Base-by-base conservation (phyloP, 2,113 vertebrate genomes). In the Oncorhynchus nerka region DNA sequence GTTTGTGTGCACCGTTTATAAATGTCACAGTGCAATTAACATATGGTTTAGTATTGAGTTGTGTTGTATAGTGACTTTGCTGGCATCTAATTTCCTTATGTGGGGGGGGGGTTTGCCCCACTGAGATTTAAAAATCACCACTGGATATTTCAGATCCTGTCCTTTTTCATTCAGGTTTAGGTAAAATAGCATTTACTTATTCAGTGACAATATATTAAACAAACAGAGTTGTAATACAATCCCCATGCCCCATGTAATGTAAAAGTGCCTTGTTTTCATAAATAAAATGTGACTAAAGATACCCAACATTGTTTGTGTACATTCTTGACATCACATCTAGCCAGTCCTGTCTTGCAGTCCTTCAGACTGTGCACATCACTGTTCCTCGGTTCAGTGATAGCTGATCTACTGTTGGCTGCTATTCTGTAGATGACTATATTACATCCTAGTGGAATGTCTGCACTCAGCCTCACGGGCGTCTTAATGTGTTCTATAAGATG, bases 371-470 rank as follows among this genome's bases (percentile, higher is more conserved):
- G 26, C 34, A 70, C 75, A 78, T 72, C 71, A 72, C 71, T 78
- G 77, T 81, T 81, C 81, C 79, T 1, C n/a, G 1, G 9, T 15
- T 15, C 4, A 32, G 1, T 11, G 32, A 68, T 68, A 9, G 15
- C 32, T 78, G 4, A 5, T 57, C 49, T 65, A 74, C 67, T 82
- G 77, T 75, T 70, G 5, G 45, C 19, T 67, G 75, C 74, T 81
- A 81, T 87, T 74, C 74, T 81, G 81, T 86, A 89, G 81, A 89
- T 89, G 79, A 86, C 78, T 77, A 71, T 79, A 82, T 83, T 85
- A 87, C 82, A 86, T 90, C 83, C 77, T 75, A 79, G 85, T 90
- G 86, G 86, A 79, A 90, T 87, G 79, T 77, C 82, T 74, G 69
- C 72, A 12, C 73, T 78, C 78, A 83, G 82, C 86, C 85, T 78